A percentile compares a stretch with the other conserved stretches of the same genome.
Conservation (phyloP, 2,113 vertebrate species). For the Platichthys stellatus region DNA sequence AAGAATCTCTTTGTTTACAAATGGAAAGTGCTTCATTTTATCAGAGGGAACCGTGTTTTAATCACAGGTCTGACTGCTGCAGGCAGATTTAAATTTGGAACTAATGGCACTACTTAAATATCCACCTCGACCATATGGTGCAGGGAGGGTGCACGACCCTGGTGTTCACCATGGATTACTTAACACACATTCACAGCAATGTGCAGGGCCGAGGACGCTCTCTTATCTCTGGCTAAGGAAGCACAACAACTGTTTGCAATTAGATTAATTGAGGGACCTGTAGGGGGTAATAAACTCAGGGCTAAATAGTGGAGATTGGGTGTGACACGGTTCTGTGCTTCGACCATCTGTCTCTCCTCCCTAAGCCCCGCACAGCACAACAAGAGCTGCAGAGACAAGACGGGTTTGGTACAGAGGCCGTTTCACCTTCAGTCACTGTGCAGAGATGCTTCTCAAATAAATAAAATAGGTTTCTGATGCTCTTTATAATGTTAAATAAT, state of each 20-base stretch:
- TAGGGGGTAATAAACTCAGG: conserved; percentile 61
- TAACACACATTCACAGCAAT: conserved; percentile 9
- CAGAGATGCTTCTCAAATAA: background rate
- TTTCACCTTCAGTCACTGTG: background rate
- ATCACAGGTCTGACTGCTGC: conserved; percentile 30
- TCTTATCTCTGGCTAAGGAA: conserved; percentile 57
- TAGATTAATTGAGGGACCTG: conserved; percentile 75
- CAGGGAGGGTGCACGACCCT: conserved; percentile 17
- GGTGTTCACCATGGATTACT: conserved; percentile 48
- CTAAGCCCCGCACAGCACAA: conserved; percentile 51
- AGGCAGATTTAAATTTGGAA: conserved; percentile 52
- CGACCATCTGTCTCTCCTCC: conserved; percentile 73
- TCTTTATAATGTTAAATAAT: background rate
- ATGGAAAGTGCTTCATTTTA: conserved; percentile 1
- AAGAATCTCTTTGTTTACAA: conserved; percentile 18
- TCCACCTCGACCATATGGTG: conserved; percentile 69
- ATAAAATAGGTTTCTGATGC: background rate
- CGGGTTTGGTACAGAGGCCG: background rate
- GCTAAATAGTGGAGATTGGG: conserved; percentile 62
- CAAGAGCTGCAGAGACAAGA: background rate
- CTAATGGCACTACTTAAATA: conserved; percentile 62
- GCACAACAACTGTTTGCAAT: conserved; percentile 60
- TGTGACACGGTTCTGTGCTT: conserved; percentile 54
- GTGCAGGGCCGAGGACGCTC: conserved; percentile 20
- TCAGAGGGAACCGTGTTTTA: conserved; percentile 14